These are phyloP conservation scores for Heterodera carotae DNA, from an alignment of 1,140 invertebrate species.

Conservation along the genomic window DNA sequence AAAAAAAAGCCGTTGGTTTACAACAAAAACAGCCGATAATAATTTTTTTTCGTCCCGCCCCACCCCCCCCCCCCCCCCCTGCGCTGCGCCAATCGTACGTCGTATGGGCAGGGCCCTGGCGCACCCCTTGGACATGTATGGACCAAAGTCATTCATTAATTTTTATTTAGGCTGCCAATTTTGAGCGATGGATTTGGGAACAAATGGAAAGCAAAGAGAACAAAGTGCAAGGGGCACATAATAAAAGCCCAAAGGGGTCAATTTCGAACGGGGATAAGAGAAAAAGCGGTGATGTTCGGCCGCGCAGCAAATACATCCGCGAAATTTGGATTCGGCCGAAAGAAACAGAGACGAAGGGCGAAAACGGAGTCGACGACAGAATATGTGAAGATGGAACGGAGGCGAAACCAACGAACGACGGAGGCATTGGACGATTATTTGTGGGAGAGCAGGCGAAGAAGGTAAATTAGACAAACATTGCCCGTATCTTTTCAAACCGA, in stretches of 20 bases:
- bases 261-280: background rate
- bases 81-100: too few species aligned
- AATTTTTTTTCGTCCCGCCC: too few species aligned
- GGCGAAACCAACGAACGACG: background rate
- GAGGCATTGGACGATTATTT: constrained; percentile 5
- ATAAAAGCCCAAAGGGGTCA: background rate
- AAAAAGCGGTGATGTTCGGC: background rate
- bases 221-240: background rate
- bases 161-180: constrained; percentile 3
- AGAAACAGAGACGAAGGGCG: background rate
- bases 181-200: constrained; percentile 23
- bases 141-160: too few species aligned
- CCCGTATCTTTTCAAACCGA: too few species aligned
- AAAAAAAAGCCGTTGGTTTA: too few species aligned
- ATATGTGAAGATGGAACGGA: background rate
- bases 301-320: constrained; percentile 5
- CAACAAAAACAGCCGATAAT: too few species aligned
- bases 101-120: too few species aligned
- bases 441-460: constrained; percentile 4
- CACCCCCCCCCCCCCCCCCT: too few species aligned
- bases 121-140: too few species aligned
- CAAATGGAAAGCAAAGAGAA: constrained; percentile 19
- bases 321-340: constrained; percentile 36
- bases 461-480: background rate
- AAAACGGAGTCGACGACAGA: background rate